phyloP scores from a whole-genome alignment of 2,797 vertebrate genomes.

The Bradypodion ventrale region DNA sequence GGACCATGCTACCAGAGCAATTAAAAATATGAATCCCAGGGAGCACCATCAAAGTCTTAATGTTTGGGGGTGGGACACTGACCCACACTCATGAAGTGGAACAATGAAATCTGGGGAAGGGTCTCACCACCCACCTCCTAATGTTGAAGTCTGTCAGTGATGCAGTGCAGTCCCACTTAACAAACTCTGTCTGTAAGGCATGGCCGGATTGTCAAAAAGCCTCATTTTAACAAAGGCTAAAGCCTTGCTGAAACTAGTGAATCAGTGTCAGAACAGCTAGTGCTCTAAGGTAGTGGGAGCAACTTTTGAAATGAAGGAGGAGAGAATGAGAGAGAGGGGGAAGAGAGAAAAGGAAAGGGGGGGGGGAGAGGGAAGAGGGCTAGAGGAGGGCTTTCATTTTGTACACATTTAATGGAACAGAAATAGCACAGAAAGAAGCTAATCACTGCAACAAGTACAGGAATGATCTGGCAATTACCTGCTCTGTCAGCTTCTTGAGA shows the following conservation, averaged over 20 bases:
- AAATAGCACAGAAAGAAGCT: neutral
- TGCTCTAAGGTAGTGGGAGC: neutral
- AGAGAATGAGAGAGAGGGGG: neutral
- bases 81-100: neutral
- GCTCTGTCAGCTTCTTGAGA: conserved; percentile 8
- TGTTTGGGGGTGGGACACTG: neutral
- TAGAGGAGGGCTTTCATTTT: neutral
- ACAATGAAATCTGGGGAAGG: neutral
- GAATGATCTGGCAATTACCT: conserved; percentile 1
- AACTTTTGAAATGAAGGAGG: neutral
- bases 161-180: neutral
- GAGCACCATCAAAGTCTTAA: neutral
- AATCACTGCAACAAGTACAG: neutral
- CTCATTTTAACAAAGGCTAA: conserved; percentile 19
- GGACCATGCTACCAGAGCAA: neutral
- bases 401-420: conserved; percentile 3
- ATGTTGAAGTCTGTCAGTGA: neutral
- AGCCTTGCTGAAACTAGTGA: conserved; percentile 15
- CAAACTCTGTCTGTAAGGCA: conserved; percentile 15
- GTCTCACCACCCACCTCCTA: neutral
- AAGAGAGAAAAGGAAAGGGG: neutral
- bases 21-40: neutral
- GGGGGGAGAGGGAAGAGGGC: neutral
- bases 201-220: conserved; percentile 10
- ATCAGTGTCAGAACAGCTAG: conserved; percentile 20